A percentile compares a stretch with the other conserved stretches of the same genome.
Evolutionary conservation across 2,888 invertebrate species (phyloP).

Genomic region (Falcaria lacertinaria): DNA sequence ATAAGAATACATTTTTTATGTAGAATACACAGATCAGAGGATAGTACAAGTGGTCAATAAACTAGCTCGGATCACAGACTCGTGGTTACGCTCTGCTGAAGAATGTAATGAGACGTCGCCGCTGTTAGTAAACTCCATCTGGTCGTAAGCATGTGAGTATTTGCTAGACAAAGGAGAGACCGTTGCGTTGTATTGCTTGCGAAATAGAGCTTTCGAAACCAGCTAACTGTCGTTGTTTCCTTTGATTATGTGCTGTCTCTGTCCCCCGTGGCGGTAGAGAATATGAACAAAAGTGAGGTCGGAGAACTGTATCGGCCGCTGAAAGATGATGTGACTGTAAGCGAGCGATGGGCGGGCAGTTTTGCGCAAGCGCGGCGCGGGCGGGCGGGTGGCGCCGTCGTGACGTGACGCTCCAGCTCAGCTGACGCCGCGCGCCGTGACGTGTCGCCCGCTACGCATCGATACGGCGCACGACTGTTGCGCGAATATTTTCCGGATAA

Average conservation of each 20-base stretch:
- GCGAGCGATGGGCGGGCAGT: constrained; percentile 37
- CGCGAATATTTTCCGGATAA: constrained; percentile 36
- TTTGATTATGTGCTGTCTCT: not conserved
- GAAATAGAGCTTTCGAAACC: constrained; percentile 1
- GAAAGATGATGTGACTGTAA: constrained; percentile 8
- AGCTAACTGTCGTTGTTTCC: not conserved
- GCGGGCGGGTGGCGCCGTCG: constrained; percentile 50
- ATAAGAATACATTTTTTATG: constrained; percentile 20
- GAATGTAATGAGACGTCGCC: constrained; percentile 2
- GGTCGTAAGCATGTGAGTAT: not conserved
- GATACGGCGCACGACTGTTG: constrained; percentile 45
- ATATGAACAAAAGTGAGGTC: not conserved
- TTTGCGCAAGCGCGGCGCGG: constrained; percentile 60
- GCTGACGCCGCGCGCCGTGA: constrained; percentile 46
- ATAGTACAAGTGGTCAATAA: not conserved
- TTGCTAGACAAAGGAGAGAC: constrained; percentile 1
- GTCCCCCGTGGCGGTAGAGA: not conserved
- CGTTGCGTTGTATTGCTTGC: not conserved
- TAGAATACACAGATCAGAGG: constrained; percentile 12
- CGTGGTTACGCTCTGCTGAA: not conserved
- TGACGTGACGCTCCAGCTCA: constrained; percentile 58
- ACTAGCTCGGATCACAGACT: not conserved
- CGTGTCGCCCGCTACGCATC: constrained; percentile 41
- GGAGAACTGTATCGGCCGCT: not conserved
- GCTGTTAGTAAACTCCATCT: not conserved